These are phyloP conservation scores for Bombylius major DNA, from an alignment of 2,888 invertebrate species.

Conservation along the genomic window DNA sequence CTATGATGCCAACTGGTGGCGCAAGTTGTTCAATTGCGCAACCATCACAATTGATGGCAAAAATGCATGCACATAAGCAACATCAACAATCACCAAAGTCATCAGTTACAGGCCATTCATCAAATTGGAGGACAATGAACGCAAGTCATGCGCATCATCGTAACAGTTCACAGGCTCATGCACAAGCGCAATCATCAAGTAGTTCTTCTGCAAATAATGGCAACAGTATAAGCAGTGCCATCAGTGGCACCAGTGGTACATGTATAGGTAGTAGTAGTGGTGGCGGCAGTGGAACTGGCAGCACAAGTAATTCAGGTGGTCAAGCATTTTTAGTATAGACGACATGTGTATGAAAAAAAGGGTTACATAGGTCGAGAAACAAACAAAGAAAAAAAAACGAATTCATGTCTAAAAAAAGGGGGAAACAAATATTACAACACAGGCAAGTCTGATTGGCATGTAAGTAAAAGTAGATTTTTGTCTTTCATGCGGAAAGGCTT, in stretches of 20 bases:
- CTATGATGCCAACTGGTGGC: constrained; percentile 33
- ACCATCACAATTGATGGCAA: constrained; percentile 16
- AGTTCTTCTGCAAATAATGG: constrained; percentile 14
- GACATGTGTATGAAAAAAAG: too few species aligned
- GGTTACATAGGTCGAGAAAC: too few species aligned
- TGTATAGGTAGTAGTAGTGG: not conserved
- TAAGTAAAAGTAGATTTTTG: too few species aligned
- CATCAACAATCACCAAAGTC: constrained; percentile 21
- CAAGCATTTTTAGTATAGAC: constrained; percentile 34
- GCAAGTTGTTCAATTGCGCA: constrained; percentile 22
- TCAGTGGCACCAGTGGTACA: constrained; percentile 4
- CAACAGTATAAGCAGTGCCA: constrained; percentile 14
- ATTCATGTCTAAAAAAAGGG: too few species aligned
- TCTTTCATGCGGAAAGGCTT: too few species aligned
- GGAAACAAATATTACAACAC: too few species aligned
- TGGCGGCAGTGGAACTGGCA: constrained; percentile 14
- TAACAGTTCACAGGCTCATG: constrained; percentile 12
- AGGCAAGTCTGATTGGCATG: too few species aligned
- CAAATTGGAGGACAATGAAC: constrained; percentile 9
- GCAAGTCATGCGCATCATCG: constrained; percentile 15
- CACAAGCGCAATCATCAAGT: constrained; percentile 19
- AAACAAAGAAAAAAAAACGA: too few species aligned
- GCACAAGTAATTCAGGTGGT: constrained; percentile 24
- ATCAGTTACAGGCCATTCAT: constrained; percentile 3
- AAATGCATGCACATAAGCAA: constrained; percentile 19